These are phyloP conservation scores for Lochmaea crataegi DNA, from an alignment of 2,888 invertebrate species.

Conservation along the genomic window DNA sequence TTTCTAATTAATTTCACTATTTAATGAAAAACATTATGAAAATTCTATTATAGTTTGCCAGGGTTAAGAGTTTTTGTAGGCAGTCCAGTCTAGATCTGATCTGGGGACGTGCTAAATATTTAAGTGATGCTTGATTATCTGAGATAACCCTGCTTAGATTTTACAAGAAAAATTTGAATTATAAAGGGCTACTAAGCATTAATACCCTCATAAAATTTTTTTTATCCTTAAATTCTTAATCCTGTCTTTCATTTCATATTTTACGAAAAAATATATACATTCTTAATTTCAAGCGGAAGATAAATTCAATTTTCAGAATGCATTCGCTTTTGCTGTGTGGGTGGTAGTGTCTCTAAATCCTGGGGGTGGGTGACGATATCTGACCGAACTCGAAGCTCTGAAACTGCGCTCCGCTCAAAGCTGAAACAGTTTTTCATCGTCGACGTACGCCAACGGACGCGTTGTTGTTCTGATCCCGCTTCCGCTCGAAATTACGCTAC, in stretches of 20 bases:
- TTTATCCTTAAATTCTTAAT: neutral
- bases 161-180: too few relatives aligned
- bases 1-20: too few relatives aligned
- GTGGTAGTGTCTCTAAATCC: slow-evolving; percentile 27
- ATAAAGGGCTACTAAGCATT: too few relatives aligned
- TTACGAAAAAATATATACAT: neutral
- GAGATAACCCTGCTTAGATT: too few relatives aligned
- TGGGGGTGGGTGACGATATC: slow-evolving; percentile 31
- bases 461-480: neutral
- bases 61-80: too few relatives aligned
- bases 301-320: neutral
- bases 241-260: neutral
- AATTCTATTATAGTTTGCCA: too few relatives aligned
- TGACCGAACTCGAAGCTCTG: slow-evolving; percentile 26
- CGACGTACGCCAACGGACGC: slow-evolving; percentile 12
- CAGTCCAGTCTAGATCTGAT: too few relatives aligned
- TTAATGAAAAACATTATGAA: too few relatives aligned
- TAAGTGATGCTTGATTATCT: too few relatives aligned
- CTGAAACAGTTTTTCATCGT: slow-evolving; percentile 20
- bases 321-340: slow-evolving; percentile 22
- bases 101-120: too few relatives aligned
- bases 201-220: too few relatives aligned
- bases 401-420: slow-evolving; percentile 1
- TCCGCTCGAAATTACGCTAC: slow-evolving; percentile 13
- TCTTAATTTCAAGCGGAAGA: neutral